Evolutionary conservation across 1,140 invertebrate species (phyloP), one percentile per base, ranked within the genome.

Genomic region (Drosophila willistoni): DNA sequence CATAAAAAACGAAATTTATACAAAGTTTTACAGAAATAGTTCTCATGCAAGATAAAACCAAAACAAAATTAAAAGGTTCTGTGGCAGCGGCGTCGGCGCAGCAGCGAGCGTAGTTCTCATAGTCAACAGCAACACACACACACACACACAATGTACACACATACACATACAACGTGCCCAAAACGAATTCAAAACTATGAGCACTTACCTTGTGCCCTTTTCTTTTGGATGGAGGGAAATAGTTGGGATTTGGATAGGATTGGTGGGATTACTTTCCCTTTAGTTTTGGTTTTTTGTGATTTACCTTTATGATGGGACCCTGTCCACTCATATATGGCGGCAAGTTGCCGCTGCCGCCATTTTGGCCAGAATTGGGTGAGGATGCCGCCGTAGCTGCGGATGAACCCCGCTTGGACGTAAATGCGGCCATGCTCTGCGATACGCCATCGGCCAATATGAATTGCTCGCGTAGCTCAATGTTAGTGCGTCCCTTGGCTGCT

Each of bases 401-500:
- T 96, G 96, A 39, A 9, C 44, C 44, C 93, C 96, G 96, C 93
- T 97, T 97, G 79, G 96, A 94, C 93, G 96, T 96, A 95, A 99
- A 99, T 82, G 97, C 97, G 87, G 98, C 96, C 98, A 99, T 98
- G 91, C 97, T 97, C 94, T 99, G 98, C 92, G 97, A 98, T 74
- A 99, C 98, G 91, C 98, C 98, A 93, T 98, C 97, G 81, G 98
- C 98, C 94, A 99, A 94, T 93, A 99, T 98, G 94, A 99, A 99
- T 94, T 99, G 97, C 94, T 99, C 98, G 85, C 98, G 95, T 91
- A 99, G 96, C 94, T 99, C 98, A 93, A 99, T 97, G 95, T 99
- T 99, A 93, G 98, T 99, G 94, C 98, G 96, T 95, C 98, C 98
- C 94, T 99, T 99, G 94, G 98, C 98, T 99, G 95, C 59, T 91